Percentiles rank a stretch among this genome's conserved stretches.
phyloP scores from a whole-genome alignment of 1,140 invertebrate species.

The Himalopsyche phryganea region DNA sequence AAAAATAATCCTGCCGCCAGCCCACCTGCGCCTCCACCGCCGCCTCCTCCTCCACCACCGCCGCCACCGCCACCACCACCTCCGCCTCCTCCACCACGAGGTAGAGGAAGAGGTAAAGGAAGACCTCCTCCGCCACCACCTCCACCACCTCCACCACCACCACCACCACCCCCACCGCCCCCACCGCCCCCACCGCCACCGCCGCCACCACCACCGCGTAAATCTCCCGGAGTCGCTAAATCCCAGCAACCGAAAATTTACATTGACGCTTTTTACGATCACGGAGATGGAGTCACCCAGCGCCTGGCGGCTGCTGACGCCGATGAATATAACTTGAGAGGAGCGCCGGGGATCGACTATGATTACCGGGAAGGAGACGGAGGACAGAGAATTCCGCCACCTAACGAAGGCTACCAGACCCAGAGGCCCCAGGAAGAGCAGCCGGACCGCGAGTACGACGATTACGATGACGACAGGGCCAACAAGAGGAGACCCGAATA shows the following conservation, averaged over 20 bases:
- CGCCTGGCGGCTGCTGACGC: slow-evolving; percentile 45
- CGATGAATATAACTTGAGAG: slow-evolving; percentile 31
- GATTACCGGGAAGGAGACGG: slow-evolving; percentile 22
- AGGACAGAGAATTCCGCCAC: slow-evolving; percentile 30
- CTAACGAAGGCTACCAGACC: slow-evolving; percentile 37
- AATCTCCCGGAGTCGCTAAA: slow-evolving; percentile 36
- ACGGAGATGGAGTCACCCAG: slow-evolving; percentile 42
- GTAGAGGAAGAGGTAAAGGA: slow-evolving; percentile 41
- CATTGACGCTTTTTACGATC: slow-evolving; percentile 48
- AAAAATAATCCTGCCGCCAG: slow-evolving; percentile 37
- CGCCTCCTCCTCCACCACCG: slow-evolving; percentile 38
- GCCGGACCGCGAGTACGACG: slow-evolving; percentile 8
- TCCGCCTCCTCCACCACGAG: slow-evolving; percentile 37
- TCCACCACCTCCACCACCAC: slow-evolving; percentile 43
- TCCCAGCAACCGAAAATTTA: slow-evolving; percentile 44
- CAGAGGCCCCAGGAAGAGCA: slow-evolving; percentile 30
- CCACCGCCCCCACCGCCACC: slow-evolving; percentile 32
- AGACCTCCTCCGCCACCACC: slow-evolving; percentile 43
- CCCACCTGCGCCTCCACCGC: slow-evolving; percentile 36
- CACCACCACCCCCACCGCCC: slow-evolving; percentile 36
- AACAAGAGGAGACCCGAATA: slow-evolving; percentile 29
- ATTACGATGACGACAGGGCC: slow-evolving; percentile 37
- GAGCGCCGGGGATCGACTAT: slow-evolving; percentile 8
- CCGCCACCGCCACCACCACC: slow-evolving; percentile 40
- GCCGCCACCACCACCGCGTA: slow-evolving; percentile 30